A percentile compares a stretch with the other conserved stretches of the same genome.
phyloP scores from a whole-genome alignment of 1,140 invertebrate species.

The Drosophila suzukii region DNA sequence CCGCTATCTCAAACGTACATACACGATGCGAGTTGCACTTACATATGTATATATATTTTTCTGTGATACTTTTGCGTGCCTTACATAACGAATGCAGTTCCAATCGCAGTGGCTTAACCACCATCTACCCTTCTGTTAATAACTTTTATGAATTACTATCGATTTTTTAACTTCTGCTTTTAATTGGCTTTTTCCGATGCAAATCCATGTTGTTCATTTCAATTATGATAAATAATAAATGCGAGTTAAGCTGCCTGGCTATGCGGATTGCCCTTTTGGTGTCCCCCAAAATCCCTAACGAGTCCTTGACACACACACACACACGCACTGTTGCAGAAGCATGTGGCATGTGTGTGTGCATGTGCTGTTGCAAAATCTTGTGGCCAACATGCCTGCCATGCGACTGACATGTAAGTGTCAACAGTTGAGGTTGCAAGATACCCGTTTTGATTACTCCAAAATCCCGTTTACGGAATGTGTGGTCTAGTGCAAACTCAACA shows the following conservation, averaged over 20 bases:
- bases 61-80: conserved; percentile 12
- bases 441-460: conserved; percentile 4
- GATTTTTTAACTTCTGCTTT: conserved; percentile 15
- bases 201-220: conserved; percentile 19
- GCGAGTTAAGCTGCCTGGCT: conserved; percentile 4
- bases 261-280: background rate
- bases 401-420: conserved; percentile 36
- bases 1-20: background rate
- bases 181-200: conserved; percentile 6
- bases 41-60: background rate
- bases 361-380: conserved; percentile 24
- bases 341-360: background rate
- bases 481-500: background rate
- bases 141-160: conserved; percentile 37
- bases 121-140: conserved; percentile 7
- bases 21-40: conserved; percentile 12
- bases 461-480: conserved; percentile 16
- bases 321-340: background rate
- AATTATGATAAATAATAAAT: conserved; percentile 18
- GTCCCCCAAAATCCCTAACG: background rate
- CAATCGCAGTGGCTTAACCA: conserved; percentile 5
- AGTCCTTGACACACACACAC: conserved; percentile 20
- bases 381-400: conserved; percentile 21
- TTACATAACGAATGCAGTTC: conserved; percentile 35
- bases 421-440: conserved; percentile 4